Evolutionary conservation across 2,888 invertebrate genomes (phyloP).

Genomic region (Phalera bucephala): DNA sequence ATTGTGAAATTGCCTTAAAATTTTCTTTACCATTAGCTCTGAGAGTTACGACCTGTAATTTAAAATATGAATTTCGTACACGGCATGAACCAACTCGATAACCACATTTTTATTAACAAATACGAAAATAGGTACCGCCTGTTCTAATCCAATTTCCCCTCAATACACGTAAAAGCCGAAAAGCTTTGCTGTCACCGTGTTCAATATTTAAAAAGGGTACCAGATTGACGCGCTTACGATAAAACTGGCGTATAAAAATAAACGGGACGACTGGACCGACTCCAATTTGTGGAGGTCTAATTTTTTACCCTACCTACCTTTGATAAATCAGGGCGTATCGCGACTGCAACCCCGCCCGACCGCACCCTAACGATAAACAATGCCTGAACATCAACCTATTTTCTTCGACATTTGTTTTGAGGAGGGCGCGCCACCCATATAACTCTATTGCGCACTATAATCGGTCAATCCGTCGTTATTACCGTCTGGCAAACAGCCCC

Average conservation of each 20-base stretch:
- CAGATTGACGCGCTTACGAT: slow-evolving; percentile 25
- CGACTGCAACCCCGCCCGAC: slow-evolving; percentile 51
- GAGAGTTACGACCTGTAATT: no score
- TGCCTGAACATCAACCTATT: slow-evolving; percentile 48
- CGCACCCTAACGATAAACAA: slow-evolving; percentile 66
- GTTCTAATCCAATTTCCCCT: slow-evolving; percentile 15
- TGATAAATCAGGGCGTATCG: slow-evolving; percentile 66
- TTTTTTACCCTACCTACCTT: slow-evolving; percentile 48
- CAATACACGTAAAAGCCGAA: slow-evolving; percentile 18
- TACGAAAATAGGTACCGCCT: slow-evolving; percentile 7
- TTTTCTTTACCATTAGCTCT: no score
- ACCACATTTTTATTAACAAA: no score
- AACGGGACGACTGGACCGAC: slow-evolving; percentile 40
- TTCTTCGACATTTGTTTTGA: slow-evolving; percentile 65
- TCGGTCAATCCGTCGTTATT: slow-evolving; percentile 61
- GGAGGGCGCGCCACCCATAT: slow-evolving; percentile 66
- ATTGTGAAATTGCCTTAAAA: no score
- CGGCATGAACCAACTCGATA: no score
- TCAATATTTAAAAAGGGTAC: slow-evolving; percentile 35
- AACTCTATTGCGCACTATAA: slow-evolving; percentile 62
- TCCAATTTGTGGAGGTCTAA: slow-evolving; percentile 54
- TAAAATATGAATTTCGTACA: no score
- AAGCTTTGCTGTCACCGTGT: slow-evolving; percentile 21
- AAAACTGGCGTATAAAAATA: slow-evolving; percentile 34
- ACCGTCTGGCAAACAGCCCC: slow-evolving; percentile 43